Evolutionary conservation across 1,140 invertebrate genomes (phyloP).

Genomic region (Sesamia nonagrioides): DNA sequence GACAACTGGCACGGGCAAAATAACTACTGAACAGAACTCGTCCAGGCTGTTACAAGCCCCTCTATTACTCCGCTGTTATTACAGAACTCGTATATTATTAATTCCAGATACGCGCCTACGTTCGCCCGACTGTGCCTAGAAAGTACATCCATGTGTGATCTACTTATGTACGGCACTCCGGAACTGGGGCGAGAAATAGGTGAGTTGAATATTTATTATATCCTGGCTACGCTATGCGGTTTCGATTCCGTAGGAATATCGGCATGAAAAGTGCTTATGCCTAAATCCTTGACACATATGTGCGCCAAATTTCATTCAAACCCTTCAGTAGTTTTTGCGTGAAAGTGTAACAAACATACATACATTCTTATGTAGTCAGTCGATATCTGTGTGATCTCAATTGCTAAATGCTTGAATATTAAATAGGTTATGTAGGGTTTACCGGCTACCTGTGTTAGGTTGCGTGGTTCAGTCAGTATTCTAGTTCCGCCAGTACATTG

Average conservation of each 20-base stretch:
- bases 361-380: slow-evolving; percentile 45
- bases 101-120: slow-evolving; percentile 90
- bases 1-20: too few species aligned
- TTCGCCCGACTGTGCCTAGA: slow-evolving; percentile 95
- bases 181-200: slow-evolving; percentile 94
- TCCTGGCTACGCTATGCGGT: too few species aligned
- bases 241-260: too few species aligned
- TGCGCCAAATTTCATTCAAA: too few species aligned
- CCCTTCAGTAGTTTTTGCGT: too few species aligned
- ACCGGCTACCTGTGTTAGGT: slow-evolving; percentile 30
- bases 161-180: slow-evolving; percentile 93
- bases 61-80: neutral
- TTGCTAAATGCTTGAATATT: slow-evolving; percentile 52
- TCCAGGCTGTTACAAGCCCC: too few species aligned
- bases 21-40: too few species aligned
- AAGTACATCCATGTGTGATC: slow-evolving; percentile 94
- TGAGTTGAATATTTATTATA: slow-evolving; percentile 48
- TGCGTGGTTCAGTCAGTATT: slow-evolving; percentile 7
- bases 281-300: too few species aligned
- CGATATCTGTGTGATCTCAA: slow-evolving; percentile 49
- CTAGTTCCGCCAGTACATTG: slow-evolving; percentile 38
- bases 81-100: neutral
- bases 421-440: slow-evolving; percentile 46
- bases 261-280: too few species aligned
- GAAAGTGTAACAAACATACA: too few species aligned